Conservation (phyloP, 64 coral and sea anemone genomes). For the Stichodactyla helianthus region DNA sequence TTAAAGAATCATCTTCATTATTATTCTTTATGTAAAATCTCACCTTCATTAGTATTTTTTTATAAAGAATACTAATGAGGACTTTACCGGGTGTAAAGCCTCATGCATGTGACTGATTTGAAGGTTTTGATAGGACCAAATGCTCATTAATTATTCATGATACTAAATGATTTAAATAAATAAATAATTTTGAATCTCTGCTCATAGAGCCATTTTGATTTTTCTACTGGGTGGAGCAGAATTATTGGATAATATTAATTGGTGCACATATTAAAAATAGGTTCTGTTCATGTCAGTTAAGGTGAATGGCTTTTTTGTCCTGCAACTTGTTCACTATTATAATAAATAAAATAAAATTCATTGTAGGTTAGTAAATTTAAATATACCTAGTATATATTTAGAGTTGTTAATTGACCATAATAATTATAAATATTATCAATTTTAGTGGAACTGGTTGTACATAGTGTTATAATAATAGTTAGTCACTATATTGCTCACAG, state of each 20-base stretch:
- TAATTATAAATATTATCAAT: not conserved
- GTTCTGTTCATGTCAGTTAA: not conserved
- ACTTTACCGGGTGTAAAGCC: too few species aligned
- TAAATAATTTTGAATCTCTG: too few species aligned
- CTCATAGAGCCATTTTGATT: too few species aligned
- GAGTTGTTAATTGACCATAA: not conserved
- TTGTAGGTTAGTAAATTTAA: not conserved
- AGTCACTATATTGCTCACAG: not conserved
- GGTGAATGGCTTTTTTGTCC: not conserved
- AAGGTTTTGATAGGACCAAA: too few species aligned
- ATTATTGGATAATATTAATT: not conserved
- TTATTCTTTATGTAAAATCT: too few species aligned
- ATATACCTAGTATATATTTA: not conserved
- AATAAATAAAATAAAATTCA: not conserved
- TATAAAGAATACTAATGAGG: too few species aligned
- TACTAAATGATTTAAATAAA: too few species aligned
- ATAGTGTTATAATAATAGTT: not conserved
- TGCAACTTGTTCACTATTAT: slow-evolving; percentile 11
- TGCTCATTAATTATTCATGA: too few species aligned
- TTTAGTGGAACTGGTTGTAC: not conserved
- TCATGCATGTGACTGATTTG: too few species aligned
- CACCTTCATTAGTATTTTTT: too few species aligned
- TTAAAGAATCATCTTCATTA: too few species aligned
- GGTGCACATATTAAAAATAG: not conserved
- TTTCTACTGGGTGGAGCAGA: too few species aligned